A percentile compares a stretch with the other conserved stretches of the same genome.
phyloP scores from a whole-genome alignment of 2,797 vertebrate species.

The Alosa sapidissima region DNA sequence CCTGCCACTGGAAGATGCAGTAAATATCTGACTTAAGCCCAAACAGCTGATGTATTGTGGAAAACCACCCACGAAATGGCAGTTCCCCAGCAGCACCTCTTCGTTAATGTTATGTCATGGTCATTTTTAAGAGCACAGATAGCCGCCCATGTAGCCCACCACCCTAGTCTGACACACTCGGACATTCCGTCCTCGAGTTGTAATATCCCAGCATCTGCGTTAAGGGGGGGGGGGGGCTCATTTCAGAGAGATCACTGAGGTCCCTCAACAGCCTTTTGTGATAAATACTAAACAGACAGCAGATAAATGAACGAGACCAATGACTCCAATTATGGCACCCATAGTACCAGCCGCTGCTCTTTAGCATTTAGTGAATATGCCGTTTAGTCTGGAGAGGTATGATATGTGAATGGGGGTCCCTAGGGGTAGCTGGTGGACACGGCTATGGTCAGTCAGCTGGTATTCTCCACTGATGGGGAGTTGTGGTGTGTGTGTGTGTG shows the following conservation, averaged over 20 bases:
- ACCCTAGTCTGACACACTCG: background rate
- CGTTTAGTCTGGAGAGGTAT: slow-evolving; percentile 16
- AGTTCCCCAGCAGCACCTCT: background rate
- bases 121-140: background rate
- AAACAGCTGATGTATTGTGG: background rate
- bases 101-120: background rate
- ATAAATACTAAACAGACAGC: slow-evolving; percentile 15
- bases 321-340: slow-evolving; percentile 20
- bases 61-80: slow-evolving; percentile 2
- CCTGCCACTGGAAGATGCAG: background rate
- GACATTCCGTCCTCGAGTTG: background rate
- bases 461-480: slow-evolving; percentile 48
- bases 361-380: slow-evolving; percentile 22
- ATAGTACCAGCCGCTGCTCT: background rate
- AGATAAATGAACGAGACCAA: slow-evolving; percentile 23
- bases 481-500: background rate
- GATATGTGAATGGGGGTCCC: background rate
- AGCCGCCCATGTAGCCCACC: background rate
- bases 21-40: background rate
- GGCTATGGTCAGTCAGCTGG: slow-evolving; percentile 73
- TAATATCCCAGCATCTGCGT: slow-evolving; percentile 9
- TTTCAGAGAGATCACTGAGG: background rate
- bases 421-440: slow-evolving; percentile 42
- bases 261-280: slow-evolving; percentile 11
- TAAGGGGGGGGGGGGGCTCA: background rate